These are phyloP conservation scores for Dryobota labecula DNA, from an alignment of 2,888 invertebrate species.

Conservation along the genomic window DNA sequence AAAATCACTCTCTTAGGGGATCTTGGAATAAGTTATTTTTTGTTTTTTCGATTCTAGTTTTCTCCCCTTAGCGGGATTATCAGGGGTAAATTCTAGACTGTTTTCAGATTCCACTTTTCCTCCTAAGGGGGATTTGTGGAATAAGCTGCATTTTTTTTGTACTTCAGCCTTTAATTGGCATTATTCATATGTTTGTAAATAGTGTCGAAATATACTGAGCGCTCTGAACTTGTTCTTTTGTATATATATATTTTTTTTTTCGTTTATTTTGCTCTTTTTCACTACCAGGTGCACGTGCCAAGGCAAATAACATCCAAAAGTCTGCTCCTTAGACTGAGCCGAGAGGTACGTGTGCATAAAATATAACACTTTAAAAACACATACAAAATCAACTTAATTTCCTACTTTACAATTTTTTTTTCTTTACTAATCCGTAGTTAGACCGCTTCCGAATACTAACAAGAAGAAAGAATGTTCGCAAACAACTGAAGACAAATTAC, in stretches of 20 bases:
- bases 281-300: conserved; percentile 50
- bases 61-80: no score
- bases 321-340: conserved; percentile 31
- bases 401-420: no score
- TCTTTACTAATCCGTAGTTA: conserved; percentile 10
- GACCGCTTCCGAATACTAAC: conserved; percentile 2
- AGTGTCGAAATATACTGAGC: neutral
- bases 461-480: neutral
- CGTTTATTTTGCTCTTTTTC: conserved; percentile 46
- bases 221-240: neutral
- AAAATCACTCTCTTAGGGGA: no score
- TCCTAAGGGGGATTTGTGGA: no score
- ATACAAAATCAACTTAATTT: neutral
- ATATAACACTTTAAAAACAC: conserved; percentile 4
- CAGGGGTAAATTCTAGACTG: no score
- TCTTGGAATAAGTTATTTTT: no score
- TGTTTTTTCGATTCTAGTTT: no score
- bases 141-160: no score
- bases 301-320: conserved; percentile 39
- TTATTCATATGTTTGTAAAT: neutral
- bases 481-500: neutral
- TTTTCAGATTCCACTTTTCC: no score
- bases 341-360: conserved; percentile 44
- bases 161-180: neutral
- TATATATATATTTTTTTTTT: conserved; percentile 15